Base-by-base conservation (phyloP, 2,797 vertebrate species). In the Brotula barbata region DNA sequence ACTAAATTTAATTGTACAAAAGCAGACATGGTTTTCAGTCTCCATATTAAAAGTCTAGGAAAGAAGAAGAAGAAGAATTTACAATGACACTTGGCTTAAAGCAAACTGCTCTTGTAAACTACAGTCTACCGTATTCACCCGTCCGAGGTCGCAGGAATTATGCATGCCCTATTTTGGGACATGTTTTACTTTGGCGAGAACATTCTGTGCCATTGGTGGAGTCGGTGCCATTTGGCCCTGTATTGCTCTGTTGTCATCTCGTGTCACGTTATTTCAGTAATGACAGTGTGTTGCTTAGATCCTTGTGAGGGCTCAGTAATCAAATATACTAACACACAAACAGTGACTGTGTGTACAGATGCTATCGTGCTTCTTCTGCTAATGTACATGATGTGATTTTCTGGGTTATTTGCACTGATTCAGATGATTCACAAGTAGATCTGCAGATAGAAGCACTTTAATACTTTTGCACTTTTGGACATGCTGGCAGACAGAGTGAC, bases 221-320 rank as follows among this genome's bases (percentile, higher is more conserved):
- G 53, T 50, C 1, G 44, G 31, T 28, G 16, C n/a, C 17, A 7
- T 48, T 48, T 28, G 45, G 16, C 48, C 9, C 16, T 46, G 2
- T 37, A 13, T 50, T 60, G 21, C n/a, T 46, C 22, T 14, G 49
- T n/a, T 42, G 7, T 51, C 52, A 50, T 67, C 43, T 48, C 44
- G 31, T 77, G 22, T 47, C 53, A 60, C 21, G 74, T 77, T 52
- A 63, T 58, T 44, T 76, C 14, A 73, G 45, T 51, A 39, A 66
- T 47, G 49, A 56, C 46, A 39, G 14, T 37, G 15, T 42, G 39
- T 8, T 28, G 40, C 37, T 67, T 17, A n/a, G 42, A 42, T 67
- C 39, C 52, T 21, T 56, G 23, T 8, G 3, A 47, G 7, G 20
- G 31, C 59, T 64, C 39, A 42, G 23, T 68, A 56, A 77, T 62